These are phyloP conservation scores for Gadopsis marmoratus DNA, from an alignment of 2,797 vertebrate genomes.

Conservation along the genomic window DNA sequence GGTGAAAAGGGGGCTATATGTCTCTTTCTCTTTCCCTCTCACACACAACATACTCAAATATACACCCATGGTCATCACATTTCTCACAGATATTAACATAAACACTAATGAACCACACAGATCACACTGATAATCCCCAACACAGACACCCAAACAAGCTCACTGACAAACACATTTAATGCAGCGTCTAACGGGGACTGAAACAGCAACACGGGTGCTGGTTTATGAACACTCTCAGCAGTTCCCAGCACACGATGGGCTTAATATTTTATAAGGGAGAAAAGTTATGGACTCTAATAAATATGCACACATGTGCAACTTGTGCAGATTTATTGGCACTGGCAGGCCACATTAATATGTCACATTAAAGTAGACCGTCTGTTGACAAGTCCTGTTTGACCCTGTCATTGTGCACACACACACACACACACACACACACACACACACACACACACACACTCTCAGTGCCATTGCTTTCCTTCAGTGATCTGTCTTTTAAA, in stretches of 20 bases:
- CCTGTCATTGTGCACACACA: constrained; percentile 59
- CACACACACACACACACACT: constrained; percentile 37
- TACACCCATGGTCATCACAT: not conserved
- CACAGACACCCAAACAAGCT: constrained; percentile 18
- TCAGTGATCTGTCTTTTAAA: constrained; percentile 40
- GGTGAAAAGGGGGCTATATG: not conserved
- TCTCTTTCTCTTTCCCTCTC: not conserved
- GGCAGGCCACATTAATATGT: constrained; percentile 85
- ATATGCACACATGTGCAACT: constrained; percentile 83
- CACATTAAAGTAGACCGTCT: constrained; percentile 83
- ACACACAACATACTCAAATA: constrained; percentile 1
- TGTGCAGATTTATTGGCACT: constrained; percentile 83
- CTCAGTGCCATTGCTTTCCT: not conserved
- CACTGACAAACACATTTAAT: constrained; percentile 51
- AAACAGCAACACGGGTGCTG: constrained; percentile 61
- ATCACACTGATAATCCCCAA: constrained; percentile 14
- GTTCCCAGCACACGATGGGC: constrained; percentile 70
- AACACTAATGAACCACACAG: constrained; percentile 6
- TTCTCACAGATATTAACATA: constrained; percentile 22
- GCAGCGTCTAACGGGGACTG: constrained; percentile 22
- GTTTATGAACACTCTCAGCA: constrained; percentile 78
- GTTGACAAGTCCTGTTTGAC: constrained; percentile 86
- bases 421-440: constrained; percentile 7
- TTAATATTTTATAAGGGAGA: constrained; percentile 81
- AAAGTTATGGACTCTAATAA: constrained; percentile 83